phyloP scores from a whole-genome alignment of 2,888 invertebrate genomes.

The Erynnis tages region DNA sequence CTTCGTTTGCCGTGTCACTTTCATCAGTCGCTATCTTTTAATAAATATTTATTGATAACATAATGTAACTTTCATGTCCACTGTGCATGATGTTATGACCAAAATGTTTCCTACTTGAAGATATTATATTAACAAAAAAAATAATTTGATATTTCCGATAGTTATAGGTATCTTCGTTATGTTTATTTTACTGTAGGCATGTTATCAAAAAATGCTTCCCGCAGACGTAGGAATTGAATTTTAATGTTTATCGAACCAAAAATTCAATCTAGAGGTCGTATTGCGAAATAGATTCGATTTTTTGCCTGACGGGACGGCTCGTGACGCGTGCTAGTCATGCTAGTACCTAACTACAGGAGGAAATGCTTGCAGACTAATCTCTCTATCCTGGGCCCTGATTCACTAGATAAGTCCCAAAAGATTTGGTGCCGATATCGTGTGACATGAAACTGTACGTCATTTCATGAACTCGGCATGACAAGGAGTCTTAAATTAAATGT shows the following conservation, averaged over 20 bases:
- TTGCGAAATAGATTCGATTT: conserved; percentile 2
- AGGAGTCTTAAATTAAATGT: too few relatives aligned
- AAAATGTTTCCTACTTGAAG: not conserved
- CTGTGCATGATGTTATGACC: too few relatives aligned
- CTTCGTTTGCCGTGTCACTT: conserved; percentile 3
- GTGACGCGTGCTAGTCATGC: too few relatives aligned
- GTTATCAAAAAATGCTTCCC: not conserved
- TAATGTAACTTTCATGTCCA: not conserved
- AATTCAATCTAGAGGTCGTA: not conserved
- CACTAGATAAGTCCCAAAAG: too few relatives aligned
- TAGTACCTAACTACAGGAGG: too few relatives aligned
- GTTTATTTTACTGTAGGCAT: not conserved
- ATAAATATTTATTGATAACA: conserved; percentile 5
- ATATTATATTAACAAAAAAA: not conserved
- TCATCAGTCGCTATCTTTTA: conserved; percentile 8
- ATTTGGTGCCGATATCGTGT: too few relatives aligned
- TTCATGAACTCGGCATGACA: too few relatives aligned
- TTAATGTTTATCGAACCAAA: conserved; percentile 7
- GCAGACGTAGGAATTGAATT: not conserved
- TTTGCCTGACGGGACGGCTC: not conserved
- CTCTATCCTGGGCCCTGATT: too few relatives aligned
- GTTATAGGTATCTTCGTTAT: not conserved
- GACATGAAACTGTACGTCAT: too few relatives aligned
- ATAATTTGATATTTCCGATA: not conserved
- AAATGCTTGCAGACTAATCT: too few relatives aligned